phyloP scores from a whole-genome alignment of 2,888 invertebrate genomes.

The Dasysyrphus albostriatus region DNA sequence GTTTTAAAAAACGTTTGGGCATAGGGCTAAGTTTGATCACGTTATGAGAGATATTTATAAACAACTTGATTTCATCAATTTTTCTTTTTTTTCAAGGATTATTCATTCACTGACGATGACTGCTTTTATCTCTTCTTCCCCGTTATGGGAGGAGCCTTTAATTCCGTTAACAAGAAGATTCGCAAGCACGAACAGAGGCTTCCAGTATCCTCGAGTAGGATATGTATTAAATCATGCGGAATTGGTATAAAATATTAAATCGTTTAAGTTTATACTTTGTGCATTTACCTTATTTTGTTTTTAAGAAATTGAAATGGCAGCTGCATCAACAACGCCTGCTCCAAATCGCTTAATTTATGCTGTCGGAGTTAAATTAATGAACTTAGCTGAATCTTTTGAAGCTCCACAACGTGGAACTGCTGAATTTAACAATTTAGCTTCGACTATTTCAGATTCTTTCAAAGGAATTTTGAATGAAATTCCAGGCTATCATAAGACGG shows the following conservation, averaged over 20 bases:
- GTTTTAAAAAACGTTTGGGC: too few species aligned
- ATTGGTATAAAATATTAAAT: slow-evolving; percentile 84
- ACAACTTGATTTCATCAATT: neutral
- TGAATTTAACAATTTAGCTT: slow-evolving; percentile 90
- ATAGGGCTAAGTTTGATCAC: too few species aligned
- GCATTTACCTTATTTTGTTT: neutral
- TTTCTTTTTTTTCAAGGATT: slow-evolving; percentile 85
- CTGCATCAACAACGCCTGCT: slow-evolving; percentile 86
- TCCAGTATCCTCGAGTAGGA: slow-evolving; percentile 88
- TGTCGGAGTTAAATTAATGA: slow-evolving; percentile 89
- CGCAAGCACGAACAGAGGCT: slow-evolving; percentile 91
- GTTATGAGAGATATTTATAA: too few species aligned
- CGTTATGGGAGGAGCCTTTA: slow-evolving; percentile 91
- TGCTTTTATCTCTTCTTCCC: slow-evolving; percentile 96
- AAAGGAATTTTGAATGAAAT: slow-evolving; percentile 86
- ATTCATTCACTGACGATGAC: slow-evolving; percentile 91
- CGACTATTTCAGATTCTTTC: slow-evolving; percentile 87
- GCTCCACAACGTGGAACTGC: slow-evolving; percentile 89
- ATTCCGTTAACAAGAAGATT: slow-evolving; percentile 93
- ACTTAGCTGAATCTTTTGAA: slow-evolving; percentile 90
- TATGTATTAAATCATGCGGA: slow-evolving; percentile 93
- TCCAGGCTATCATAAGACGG: slow-evolving; percentile 89
- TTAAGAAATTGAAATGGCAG: slow-evolving; percentile 80
- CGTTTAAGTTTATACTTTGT: neutral
- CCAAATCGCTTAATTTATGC: slow-evolving; percentile 89